Percentiles rank a stretch among this genome's conserved stretches.
These are phyloP conservation scores for Microtus pennsylvanicus DNA, from an alignment of 2,113 vertebrate species.

Conservation along the genomic window DNA sequence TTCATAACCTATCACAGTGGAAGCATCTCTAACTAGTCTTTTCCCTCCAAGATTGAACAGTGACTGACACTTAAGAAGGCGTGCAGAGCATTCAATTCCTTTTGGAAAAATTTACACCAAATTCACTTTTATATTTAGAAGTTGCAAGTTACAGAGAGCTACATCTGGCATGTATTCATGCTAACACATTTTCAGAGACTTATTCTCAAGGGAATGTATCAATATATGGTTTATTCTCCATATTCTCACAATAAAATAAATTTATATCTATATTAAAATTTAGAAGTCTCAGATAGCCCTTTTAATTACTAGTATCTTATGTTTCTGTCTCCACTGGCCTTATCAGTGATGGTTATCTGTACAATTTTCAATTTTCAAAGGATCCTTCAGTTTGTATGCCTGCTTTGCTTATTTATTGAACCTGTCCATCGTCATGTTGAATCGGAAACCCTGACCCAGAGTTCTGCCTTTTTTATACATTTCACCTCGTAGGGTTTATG, in stretches of 20 bases:
- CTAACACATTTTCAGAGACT: background rate
- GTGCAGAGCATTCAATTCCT: background rate
- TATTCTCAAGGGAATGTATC: background rate
- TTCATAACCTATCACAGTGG: background rate
- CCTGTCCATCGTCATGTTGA: background rate
- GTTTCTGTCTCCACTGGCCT: background rate
- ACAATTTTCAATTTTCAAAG: background rate
- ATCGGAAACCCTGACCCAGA: background rate
- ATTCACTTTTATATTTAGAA: background rate
- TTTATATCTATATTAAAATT: background rate
- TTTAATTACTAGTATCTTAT: background rate
- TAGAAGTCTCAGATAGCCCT: background rate
- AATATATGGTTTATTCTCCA: background rate
- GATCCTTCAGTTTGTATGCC: background rate
- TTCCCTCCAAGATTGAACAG: background rate
- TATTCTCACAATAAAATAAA: background rate
- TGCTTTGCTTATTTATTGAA: background rate
- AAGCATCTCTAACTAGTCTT: background rate
- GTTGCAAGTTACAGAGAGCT: background rate
- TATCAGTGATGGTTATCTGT: background rate
- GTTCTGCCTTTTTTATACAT: background rate
- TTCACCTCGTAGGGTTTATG: background rate
- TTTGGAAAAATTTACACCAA: background rate
- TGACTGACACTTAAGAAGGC: background rate
- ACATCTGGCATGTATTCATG: background rate